Conservation (phyloP, 2,113 vertebrate species). For the Hemiprocne comata region DNA sequence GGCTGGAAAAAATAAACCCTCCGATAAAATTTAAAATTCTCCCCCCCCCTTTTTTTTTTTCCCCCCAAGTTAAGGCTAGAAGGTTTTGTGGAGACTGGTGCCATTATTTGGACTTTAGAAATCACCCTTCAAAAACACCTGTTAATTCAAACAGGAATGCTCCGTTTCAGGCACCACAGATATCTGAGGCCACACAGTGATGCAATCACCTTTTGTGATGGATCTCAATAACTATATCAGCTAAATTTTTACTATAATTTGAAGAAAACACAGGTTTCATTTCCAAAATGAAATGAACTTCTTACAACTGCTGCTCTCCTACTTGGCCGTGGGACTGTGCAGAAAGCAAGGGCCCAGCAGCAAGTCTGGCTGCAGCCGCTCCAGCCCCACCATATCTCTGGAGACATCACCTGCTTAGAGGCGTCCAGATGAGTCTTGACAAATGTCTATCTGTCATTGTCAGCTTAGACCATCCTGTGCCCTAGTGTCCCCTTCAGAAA, state of each 20-base stretch:
- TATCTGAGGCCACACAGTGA: not conserved
- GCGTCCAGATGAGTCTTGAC: not conserved
- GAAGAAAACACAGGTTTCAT: not conserved
- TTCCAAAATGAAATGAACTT: not conserved
- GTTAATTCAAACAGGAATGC: not conserved
- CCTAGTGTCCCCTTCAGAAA: not conserved
- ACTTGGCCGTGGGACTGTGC: accelerated
- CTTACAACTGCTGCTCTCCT: not conserved
- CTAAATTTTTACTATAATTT: not conserved
- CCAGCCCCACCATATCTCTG: not conserved
- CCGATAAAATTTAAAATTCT: not conserved
- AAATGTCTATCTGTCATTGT: not conserved
- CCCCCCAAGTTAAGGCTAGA: not conserved
- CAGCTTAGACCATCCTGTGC: not conserved
- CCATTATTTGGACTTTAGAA: not conserved
- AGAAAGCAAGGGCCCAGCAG: not conserved
- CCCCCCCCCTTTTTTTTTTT: too few relatives aligned
- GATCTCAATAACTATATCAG: not conserved
- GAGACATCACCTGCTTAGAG: accelerated
- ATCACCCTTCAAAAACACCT: not conserved
- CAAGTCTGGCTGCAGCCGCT: accelerated
- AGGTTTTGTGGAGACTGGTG: not conserved
- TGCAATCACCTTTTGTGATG: not conserved
- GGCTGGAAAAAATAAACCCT: not conserved
- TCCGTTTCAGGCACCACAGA: not conserved